Conservation (phyloP, 2,113 vertebrate species). For the Misgurnus mizolepis region DNA sequence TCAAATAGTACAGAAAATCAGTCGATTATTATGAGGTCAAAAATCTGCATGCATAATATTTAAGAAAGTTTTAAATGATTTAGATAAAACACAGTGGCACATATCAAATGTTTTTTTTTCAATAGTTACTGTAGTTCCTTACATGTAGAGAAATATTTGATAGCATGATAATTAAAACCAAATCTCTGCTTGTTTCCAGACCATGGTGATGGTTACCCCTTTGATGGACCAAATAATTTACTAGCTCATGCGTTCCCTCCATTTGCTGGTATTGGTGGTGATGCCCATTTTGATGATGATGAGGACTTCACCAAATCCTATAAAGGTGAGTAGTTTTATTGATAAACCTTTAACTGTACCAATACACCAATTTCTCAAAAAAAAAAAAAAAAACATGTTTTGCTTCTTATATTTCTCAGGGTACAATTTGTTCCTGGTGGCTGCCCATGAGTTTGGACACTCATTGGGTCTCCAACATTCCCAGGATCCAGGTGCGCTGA, state of each 20-base stretch:
- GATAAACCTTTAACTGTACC: not conserved
- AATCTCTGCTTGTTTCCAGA: slow-evolving; percentile 64
- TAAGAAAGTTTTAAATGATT: no score
- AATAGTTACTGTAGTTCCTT: no score
- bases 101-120: no score
- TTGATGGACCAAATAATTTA: slow-evolving; percentile 74
- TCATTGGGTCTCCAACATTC: slow-evolving; percentile 89
- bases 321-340: slow-evolving; percentile 52
- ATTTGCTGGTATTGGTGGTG: slow-evolving; percentile 74
- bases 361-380: not conserved
- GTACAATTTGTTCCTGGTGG: slow-evolving; percentile 85
- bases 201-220: slow-evolving; percentile 80
- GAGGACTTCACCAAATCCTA: slow-evolving; percentile 73
- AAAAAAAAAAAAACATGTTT: no score
- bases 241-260: slow-evolving; percentile 87
- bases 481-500: slow-evolving; percentile 83
- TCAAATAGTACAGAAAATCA: no score
- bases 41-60: no score
- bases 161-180: not conserved
- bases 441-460: slow-evolving; percentile 95
- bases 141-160: no score
- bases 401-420: slow-evolving; percentile 65
- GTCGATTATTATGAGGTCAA: no score
- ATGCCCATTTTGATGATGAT: slow-evolving; percentile 88
- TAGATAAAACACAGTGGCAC: no score